phyloP scores from a whole-genome alignment of 1,140 invertebrate species.

The Gonioctena quinquepunctata region DNA sequence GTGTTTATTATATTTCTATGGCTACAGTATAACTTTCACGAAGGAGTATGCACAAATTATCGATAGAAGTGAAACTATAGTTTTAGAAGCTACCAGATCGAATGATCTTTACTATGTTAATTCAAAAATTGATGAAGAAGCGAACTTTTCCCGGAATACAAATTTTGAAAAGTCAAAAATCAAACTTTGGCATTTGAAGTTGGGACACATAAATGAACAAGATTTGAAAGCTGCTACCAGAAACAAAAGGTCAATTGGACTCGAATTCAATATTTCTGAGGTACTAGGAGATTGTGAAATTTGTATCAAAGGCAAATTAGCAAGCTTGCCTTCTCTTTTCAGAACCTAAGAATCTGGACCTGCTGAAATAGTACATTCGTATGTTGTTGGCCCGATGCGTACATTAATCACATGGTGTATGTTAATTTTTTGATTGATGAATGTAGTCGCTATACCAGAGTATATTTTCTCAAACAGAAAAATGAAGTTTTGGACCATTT shows the following conservation, averaged over 20 bases:
- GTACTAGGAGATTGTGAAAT: neutral
- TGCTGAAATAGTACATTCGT: neutral
- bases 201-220: neutral
- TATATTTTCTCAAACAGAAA: neutral
- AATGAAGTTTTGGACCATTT: conserved; percentile 25
- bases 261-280: neutral
- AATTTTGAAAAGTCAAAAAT: neutral
- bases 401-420: neutral
- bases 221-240: neutral
- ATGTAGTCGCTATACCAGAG: neutral
- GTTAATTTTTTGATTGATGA: neutral
- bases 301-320: neutral
- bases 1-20: neutral
- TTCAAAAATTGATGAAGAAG: neutral
- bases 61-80: conserved; percentile 21
- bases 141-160: neutral
- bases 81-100: neutral
- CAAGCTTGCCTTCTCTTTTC: neutral
- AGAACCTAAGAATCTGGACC: neutral
- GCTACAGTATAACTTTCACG: conserved; percentile 25
- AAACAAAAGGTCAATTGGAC: neutral
- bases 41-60: conserved; percentile 14
- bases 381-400: no score
- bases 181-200: neutral
- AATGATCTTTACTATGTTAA: neutral